Conservation (phyloP, 1,140 invertebrate genomes). For the Dreissena rostriformis region DNA sequence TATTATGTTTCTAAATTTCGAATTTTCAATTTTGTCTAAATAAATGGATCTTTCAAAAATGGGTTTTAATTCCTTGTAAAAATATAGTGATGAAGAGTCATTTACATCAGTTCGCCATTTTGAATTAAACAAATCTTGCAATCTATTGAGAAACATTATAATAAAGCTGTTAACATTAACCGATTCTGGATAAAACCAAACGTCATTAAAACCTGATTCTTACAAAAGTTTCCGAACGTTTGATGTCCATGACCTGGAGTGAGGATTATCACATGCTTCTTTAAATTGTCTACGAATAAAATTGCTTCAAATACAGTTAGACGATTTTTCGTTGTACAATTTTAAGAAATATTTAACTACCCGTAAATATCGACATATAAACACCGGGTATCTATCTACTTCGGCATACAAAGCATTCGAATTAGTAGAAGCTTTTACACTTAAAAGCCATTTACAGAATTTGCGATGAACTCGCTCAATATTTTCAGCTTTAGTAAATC, state of each 20-base stretch:
- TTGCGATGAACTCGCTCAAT: no score
- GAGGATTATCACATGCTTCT: not conserved
- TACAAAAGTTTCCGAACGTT: not conserved
- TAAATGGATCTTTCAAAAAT: no score
- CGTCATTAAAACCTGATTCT: not conserved
- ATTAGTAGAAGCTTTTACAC: constrained; percentile 1
- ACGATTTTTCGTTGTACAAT: not conserved
- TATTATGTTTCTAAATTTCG: no score
- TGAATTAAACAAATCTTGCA: not conserved
- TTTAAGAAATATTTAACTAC: not conserved
- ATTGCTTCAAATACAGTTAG: not conserved
- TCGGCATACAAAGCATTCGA: constrained; percentile 5
- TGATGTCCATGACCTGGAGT: no score
- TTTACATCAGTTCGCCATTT: not conserved
- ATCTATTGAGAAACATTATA: no score
- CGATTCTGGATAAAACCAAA: not conserved
- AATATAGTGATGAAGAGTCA: no score
- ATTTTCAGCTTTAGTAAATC: no score
- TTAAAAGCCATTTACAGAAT: constrained; percentile 2
- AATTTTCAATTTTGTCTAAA: no score
- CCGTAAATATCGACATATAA: not conserved
- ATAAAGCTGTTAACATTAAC: not conserved
- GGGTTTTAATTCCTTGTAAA: no score
- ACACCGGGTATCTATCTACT: not conserved
- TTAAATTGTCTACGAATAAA: no score